Conservation (phyloP, 2,113 vertebrate species). For the Neotoma lepida region DNA sequence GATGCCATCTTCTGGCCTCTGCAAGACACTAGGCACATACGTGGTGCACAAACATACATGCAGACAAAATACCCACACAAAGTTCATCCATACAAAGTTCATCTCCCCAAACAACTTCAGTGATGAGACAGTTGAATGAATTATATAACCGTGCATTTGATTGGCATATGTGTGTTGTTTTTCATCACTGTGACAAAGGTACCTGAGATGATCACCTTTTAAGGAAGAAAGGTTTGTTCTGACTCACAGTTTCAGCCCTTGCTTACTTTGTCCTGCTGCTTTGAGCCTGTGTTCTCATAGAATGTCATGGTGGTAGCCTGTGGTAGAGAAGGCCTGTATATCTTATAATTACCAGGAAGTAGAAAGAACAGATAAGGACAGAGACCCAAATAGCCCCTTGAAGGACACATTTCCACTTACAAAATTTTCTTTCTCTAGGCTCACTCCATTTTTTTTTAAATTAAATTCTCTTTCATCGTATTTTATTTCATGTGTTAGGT, state of each 20-base stretch:
- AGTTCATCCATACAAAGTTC: slow-evolving; percentile 19
- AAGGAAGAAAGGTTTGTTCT: not conserved
- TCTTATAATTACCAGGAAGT: not conserved
- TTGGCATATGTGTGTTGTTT: not conserved
- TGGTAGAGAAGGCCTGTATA: too few species aligned
- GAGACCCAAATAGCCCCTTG: not conserved
- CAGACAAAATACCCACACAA: not conserved
- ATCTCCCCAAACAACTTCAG: not conserved
- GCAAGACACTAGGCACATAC: not conserved
- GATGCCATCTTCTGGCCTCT: not conserved
- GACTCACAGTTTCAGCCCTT: not conserved
- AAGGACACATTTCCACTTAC: not conserved
- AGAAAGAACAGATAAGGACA: not conserved
- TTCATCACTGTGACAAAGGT: not conserved
- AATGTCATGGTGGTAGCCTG: too few species aligned
- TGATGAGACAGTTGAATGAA: not conserved
- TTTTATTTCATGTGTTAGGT: not conserved
- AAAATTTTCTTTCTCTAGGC: not conserved
- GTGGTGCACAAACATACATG: not conserved
- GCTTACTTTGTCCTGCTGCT: not conserved
- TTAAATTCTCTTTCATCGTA: not conserved
- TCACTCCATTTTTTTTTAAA: not conserved
- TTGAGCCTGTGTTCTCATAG: not conserved
- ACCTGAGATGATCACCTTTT: not conserved
- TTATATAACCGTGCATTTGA: not conserved